phyloP scores from a whole-genome alignment of 1,140 invertebrate species.

The Drosophila nannoptera region DNA sequence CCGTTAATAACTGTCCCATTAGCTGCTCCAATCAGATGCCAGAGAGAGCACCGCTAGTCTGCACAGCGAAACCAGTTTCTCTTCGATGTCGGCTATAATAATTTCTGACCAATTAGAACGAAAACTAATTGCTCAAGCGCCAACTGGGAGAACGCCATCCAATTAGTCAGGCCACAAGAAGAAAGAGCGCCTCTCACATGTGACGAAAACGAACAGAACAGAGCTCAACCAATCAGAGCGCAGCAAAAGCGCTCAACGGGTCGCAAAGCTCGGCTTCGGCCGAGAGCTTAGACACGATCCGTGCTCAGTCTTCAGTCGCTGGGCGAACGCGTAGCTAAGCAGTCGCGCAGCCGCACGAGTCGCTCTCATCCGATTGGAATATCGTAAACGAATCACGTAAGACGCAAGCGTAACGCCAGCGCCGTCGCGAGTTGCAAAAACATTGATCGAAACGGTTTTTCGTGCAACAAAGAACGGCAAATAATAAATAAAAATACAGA shows the following conservation, averaged over 20 bases:
- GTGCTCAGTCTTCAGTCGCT: constrained; percentile 49
- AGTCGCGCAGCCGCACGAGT: constrained; percentile 64
- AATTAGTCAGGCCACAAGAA: constrained; percentile 65
- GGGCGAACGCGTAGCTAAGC: constrained; percentile 54
- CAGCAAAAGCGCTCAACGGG: constrained; percentile 60
- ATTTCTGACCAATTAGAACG: constrained; percentile 76
- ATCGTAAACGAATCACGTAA: constrained; percentile 35
- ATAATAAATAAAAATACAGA: background rate
- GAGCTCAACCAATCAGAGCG: constrained; percentile 55
- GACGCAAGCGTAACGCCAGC: constrained; percentile 17
- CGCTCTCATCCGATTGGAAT: constrained; percentile 34
- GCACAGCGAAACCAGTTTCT: constrained; percentile 48
- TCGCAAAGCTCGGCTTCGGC: constrained; percentile 45
- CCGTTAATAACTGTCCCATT: constrained; percentile 45
- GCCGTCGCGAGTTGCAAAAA: constrained; percentile 39
- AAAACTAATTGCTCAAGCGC: constrained; percentile 76
- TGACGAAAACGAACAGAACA: constrained; percentile 52
- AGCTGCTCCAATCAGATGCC: constrained; percentile 43
- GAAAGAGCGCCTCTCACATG: constrained; percentile 27
- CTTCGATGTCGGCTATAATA: constrained; percentile 68
- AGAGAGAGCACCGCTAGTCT: constrained; percentile 18
- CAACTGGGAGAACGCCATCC: constrained; percentile 71
- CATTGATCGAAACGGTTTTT: constrained; percentile 27
- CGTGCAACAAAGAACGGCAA: background rate
- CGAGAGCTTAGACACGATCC: constrained; percentile 21